Evolutionary conservation across 1,140 invertebrate genomes (phyloP), one percentile per base, ranked within the genome.

Genomic region (Zaprionus kolodkinae): DNA sequence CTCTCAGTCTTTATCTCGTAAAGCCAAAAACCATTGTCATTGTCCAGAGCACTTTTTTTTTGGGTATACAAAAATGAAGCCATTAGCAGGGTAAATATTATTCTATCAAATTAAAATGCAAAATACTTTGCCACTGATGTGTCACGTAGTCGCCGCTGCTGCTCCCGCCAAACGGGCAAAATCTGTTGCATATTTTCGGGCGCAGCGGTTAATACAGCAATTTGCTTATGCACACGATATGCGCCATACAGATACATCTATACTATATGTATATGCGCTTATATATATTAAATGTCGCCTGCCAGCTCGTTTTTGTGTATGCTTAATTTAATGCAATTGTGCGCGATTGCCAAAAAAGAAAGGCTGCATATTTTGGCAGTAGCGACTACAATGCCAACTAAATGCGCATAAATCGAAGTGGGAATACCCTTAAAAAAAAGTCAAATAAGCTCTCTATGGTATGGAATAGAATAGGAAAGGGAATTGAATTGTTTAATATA

Each of bases 101-200:
- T 89, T 89, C 85, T 85, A 90, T 81, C 77, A 83, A 89, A 89
- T 89, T 89, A 77, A 90, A 81, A 89, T 89, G 75, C 78, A 76
- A 72, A 79, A 66, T n/a, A 82, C 76, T 87, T 86, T 36, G 65
- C 79, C 36, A 30, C 40, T 43, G 6, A 66, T 72, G 78, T 59
- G 62, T 79, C 83, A 86, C 83, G 76, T 82, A 80, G 63, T 33
- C 33, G 63, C 52, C 52, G 43, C 5, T 13, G 21, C 21, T 21
- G 21, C 21, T n/a, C n/a, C n/a, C 21, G 21, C 21, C 21, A 21
- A 40, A 76, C 27, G 27, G 6, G 21, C 21, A 1, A 30, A 82
- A 64, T 64, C 72, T 80, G 75, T 76, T 70, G 75, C 81, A 81
- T 55, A 77, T 77, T 79, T 78, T 74, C 67, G 60, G 54, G 64